Evolutionary conservation across 2,113 vertebrate species (phyloP).

Genomic region (Chionomys nivalis): DNA sequence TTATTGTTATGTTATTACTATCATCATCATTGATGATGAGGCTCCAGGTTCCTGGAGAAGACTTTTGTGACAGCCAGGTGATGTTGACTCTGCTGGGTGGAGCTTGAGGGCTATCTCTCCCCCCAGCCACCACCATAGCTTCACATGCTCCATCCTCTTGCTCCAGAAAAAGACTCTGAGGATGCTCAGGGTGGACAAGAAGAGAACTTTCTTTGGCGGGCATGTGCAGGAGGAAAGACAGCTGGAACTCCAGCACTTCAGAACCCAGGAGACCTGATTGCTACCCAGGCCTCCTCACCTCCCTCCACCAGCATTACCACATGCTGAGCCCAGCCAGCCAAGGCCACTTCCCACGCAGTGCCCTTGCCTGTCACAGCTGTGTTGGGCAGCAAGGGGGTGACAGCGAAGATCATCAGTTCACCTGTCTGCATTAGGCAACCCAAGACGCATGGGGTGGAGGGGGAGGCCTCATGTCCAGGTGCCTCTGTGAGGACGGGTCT

Average conservation of each 20-base stretch:
- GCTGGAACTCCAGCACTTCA: neutral
- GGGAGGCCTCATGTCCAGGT: neutral
- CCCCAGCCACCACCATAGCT: neutral
- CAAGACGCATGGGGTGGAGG: neutral
- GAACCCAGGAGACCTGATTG: neutral
- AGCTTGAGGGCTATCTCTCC: neutral
- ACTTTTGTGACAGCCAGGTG: neutral
- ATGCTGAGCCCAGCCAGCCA: neutral
- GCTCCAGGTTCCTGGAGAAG: neutral
- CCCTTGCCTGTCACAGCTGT: neutral
- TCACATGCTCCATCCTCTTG: neutral
- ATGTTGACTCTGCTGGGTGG: neutral
- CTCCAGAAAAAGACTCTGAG: neutral
- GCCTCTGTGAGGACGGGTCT: neutral
- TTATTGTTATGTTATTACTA: neutral
- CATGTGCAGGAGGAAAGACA: neutral
- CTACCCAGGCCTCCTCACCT: neutral
- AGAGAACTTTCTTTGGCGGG: neutral
- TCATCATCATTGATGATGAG: neutral
- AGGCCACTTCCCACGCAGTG: neutral
- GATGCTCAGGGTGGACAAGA: neutral
- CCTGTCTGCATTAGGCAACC: neutral
- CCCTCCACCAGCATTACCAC: neutral
- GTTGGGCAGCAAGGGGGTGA: neutral
- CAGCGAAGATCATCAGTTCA: neutral